Base-by-base conservation (phyloP, 2,888 invertebrate species). In the Archips crataeganus region DNA sequence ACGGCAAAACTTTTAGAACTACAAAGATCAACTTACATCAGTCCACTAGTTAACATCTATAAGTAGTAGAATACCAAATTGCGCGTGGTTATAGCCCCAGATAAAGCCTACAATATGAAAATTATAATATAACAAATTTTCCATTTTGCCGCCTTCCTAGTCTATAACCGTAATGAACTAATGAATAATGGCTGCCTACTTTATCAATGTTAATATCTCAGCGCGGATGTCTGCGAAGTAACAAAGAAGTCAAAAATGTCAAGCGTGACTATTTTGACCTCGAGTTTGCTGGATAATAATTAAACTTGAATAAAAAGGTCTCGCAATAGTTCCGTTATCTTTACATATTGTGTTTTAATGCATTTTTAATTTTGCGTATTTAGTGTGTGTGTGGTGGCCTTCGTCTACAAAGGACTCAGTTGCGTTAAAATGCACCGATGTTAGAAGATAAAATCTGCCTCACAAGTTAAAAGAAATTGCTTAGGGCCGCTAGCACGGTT, bases 261-360 rank as follows among this genome's bases (percentile, higher is more conserved):
- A 76, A 71, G 4, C 77, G 76, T 77, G 76, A 69, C 71, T 42
- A 10, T 4, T 36, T 3, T 42, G 69, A 59, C 76, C 76, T 77
- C 75, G 69, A 62, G 51, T 65, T 60, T 49, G 49, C 70, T 5
- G 36, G 34, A 63, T 65, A 73, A 70, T 74, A 71, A 49, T 15
- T n/a, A 49, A n/a, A 49, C n/a, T 49, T 13, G 36, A 15, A 39
- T 42, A 15, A 65, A 63, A 64, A n/a, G 65, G 49, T 49, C 64
- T 49, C 51, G 61, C 39, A 69, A 69, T 32, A 39, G 49, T 67
- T 67, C 66, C 66, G 57, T 47, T 51, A 69, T 60, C 60, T 8
- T n/a, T 23, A 2, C 8, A 23, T 59, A 47, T 10, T 68, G 36
- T n/a, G 11, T 49, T 69, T 49, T 60, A 69, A 49, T 49, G 49